These are phyloP conservation scores for Cataglyphis albicans DNA, from an alignment of 2,888 invertebrate genomes.

Conservation along the genomic window DNA sequence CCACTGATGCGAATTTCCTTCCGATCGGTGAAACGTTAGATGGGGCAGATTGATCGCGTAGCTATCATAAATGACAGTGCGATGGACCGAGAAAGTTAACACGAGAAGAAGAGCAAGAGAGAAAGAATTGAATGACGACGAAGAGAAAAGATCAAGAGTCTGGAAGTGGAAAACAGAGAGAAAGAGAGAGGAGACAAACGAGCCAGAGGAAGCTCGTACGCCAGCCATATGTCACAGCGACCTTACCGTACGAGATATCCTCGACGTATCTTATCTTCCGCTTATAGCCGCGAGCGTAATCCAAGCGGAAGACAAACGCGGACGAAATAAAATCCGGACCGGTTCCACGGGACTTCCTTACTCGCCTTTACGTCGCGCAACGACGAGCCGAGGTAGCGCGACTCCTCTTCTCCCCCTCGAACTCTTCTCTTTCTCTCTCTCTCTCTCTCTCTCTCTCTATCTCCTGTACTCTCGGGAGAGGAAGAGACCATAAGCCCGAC, in stretches of 20 bases:
- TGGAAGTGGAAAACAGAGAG: not conserved
- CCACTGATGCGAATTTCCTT: conserved; percentile 75
- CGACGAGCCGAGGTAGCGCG: conserved; percentile 28
- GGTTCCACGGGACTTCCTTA: conserved; percentile 77
- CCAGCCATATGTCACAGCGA: conserved; percentile 80
- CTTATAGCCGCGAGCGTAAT: conserved; percentile 79
- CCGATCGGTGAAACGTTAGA: conserved; percentile 66
- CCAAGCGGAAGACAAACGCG: conserved; percentile 81
- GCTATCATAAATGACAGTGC: not conserved
- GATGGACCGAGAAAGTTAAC: not conserved
- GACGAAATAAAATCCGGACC: conserved; percentile 81
- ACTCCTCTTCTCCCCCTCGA: not conserved
- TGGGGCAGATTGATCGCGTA: conserved; percentile 38
- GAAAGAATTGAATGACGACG: conserved; percentile 18
- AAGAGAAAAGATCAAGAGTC: not conserved
- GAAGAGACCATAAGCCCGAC: conserved; percentile 35
- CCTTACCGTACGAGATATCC: conserved; percentile 73
- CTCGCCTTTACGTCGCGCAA: conserved; percentile 60
- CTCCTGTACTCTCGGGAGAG: conserved; percentile 28
- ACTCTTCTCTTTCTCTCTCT: not conserved
- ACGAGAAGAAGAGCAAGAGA: not conserved
- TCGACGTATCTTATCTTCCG: conserved; percentile 80
- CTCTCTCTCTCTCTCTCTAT: not conserved
- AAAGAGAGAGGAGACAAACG: conserved; percentile 21
- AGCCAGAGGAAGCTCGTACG: conserved; percentile 66